Evolutionary conservation across 2,888 invertebrate genomes (phyloP).

Genomic region (Nephrocerus scutellatus): DNA sequence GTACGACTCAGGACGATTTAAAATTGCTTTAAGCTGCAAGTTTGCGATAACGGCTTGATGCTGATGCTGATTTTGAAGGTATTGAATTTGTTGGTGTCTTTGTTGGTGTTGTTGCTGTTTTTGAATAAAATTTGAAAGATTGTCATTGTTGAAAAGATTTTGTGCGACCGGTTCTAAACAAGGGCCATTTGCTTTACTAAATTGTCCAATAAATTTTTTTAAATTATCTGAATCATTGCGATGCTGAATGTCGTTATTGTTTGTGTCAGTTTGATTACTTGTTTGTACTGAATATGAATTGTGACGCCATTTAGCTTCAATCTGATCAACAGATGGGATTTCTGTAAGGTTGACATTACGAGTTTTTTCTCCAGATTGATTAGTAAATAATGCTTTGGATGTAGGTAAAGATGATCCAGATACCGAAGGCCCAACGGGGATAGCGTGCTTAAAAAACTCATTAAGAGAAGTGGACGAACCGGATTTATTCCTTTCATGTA

Average conservation of each 20-base stretch:
- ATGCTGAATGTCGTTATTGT: slow-evolving; percentile 22
- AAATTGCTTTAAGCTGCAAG: slow-evolving; percentile 39
- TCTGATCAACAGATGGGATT: slow-evolving; percentile 39
- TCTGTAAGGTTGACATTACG: slow-evolving; percentile 23
- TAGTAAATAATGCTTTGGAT: too few species aligned
- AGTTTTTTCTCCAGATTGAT: slow-evolving; percentile 11
- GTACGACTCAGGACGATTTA: slow-evolving; percentile 40
- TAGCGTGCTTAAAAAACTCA: slow-evolving; percentile 41
- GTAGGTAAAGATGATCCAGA: too few species aligned
- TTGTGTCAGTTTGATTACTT: slow-evolving; percentile 17
- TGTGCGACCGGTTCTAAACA: too few species aligned
- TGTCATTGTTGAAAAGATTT: slow-evolving; percentile 32
- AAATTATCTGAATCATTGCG: slow-evolving; percentile 33
- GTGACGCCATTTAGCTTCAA: slow-evolving; percentile 42
- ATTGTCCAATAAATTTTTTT: slow-evolving; percentile 37
- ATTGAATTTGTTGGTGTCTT: slow-evolving; percentile 37
- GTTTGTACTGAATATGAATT: too few species aligned
- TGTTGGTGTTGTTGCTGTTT: slow-evolving; percentile 36
- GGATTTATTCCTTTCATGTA: too few species aligned
- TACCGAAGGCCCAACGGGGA: too few species aligned
- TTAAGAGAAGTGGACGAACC: slow-evolving; percentile 37
- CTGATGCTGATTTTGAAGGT: slow-evolving; percentile 38
- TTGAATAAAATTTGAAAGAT: slow-evolving; percentile 37
- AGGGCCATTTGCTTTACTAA: too few species aligned
- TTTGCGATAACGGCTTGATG: slow-evolving; percentile 42